Conservation (phyloP, 2,888 invertebrate genomes). For the Philopedon plagiatum region DNA sequence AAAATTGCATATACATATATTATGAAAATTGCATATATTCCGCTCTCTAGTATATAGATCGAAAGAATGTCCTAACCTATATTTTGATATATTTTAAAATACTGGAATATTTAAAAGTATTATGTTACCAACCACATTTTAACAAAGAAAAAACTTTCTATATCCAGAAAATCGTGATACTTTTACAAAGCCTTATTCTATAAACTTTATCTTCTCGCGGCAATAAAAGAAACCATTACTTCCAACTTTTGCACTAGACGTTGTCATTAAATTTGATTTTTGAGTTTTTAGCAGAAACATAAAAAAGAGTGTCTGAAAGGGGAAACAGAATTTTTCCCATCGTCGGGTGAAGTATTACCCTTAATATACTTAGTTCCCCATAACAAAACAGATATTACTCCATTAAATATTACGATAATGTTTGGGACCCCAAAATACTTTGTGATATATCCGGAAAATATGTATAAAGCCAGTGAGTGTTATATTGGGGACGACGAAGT, state of each 20-base stretch:
- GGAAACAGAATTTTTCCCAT: not conserved
- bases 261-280: not conserved
- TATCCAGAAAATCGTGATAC: not conserved
- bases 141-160: too few relatives aligned
- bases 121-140: too few relatives aligned
- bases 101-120: too few relatives aligned
- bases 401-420: slow-evolving; percentile 28
- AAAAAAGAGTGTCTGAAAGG: not conserved
- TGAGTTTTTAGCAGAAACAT: slow-evolving; percentile 1
- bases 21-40: too few relatives aligned
- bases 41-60: too few relatives aligned
- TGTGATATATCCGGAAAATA: slow-evolving; percentile 7
- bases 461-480: not conserved
- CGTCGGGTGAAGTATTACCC: slow-evolving; percentile 12
- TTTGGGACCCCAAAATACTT: slow-evolving; percentile 5
- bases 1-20: too few relatives aligned
- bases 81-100: too few relatives aligned
- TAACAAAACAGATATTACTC: slow-evolving; percentile 23
- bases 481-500: not conserved
- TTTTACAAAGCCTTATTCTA: not conserved
- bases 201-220: not conserved
- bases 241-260: slow-evolving; percentile 1
- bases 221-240: not conserved
- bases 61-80: too few relatives aligned
- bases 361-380: slow-evolving; percentile 25